phyloP scores from a whole-genome alignment of 2,113 vertebrate genomes.

The Eurypyga helias region DNA sequence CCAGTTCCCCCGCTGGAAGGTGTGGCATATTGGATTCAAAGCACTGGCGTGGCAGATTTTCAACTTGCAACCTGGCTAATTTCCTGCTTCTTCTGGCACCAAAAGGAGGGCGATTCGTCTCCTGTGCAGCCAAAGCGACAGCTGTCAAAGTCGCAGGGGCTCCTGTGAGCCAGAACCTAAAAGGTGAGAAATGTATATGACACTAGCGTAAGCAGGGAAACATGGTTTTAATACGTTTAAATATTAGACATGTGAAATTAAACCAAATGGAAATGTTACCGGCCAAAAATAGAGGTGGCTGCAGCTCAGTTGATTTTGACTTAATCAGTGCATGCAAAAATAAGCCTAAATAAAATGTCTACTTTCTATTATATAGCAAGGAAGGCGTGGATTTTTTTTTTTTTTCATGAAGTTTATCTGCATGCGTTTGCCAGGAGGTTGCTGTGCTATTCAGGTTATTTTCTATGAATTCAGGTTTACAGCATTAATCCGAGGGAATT shows the following conservation, averaged over 20 bases:
- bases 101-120: constrained; percentile 80
- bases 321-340: constrained; percentile 48
- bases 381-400: neutral
- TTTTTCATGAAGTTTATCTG: neutral
- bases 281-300: constrained; percentile 2
- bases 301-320: neutral
- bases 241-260: constrained; percentile 60
- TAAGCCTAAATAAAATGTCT: constrained; percentile 28
- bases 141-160: constrained; percentile 83
- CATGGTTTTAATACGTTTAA: constrained; percentile 30
- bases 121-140: constrained; percentile 78
- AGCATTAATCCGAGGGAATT: neutral
- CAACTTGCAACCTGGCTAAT: constrained; percentile 84
- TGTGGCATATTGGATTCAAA: constrained; percentile 79
- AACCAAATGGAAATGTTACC: constrained; percentile 3
- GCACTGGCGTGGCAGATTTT: constrained; percentile 75
- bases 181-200: constrained; percentile 82
- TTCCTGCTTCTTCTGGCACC: constrained; percentile 85
- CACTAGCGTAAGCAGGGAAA: constrained; percentile 64
- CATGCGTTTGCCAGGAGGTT: neutral
- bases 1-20: constrained; percentile 74
- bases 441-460: neutral
- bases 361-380: neutral
- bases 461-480: neutral
- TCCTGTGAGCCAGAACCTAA: constrained; percentile 78